phyloP scores from a whole-genome alignment of 2,113 vertebrate genomes.

The Anguilla japonica region DNA sequence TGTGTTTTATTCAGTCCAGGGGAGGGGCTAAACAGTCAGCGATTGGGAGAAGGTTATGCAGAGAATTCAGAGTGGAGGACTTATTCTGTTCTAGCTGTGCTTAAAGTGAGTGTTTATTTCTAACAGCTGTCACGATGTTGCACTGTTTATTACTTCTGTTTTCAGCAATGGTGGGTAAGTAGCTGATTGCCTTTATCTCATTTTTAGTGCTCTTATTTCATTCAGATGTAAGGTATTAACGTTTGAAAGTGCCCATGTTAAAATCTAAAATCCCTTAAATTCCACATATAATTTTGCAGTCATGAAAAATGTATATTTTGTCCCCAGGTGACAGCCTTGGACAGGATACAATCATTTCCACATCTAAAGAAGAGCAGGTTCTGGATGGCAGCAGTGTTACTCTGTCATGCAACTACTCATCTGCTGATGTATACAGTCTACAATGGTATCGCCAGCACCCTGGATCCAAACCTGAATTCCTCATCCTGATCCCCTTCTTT shows the following conservation, averaged over 20 bases:
- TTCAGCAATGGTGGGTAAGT: no score
- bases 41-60: no score
- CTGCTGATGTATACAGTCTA: neutral
- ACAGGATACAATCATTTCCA: conserved; percentile 2
- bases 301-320: neutral
- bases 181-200: neutral
- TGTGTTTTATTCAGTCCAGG: no score
- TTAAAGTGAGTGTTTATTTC: no score
- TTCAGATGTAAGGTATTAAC: no score
- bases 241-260: no score
- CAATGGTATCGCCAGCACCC: conserved; percentile 23
- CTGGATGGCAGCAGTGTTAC: neutral
- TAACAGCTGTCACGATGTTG: no score
- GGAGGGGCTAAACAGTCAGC: no score
- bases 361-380: neutral
- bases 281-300: neutral
- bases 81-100: no score
- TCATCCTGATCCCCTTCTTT: conserved; percentile 11
- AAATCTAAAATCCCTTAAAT: neutral
- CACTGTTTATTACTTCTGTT: no score
- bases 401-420: conserved; percentile 24
- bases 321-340: neutral
- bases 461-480: conserved; percentile 21
- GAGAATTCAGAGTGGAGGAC: no score
- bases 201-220: neutral